Conservation (phyloP, 2,888 invertebrate species). For the Acheta domesticus region DNA sequence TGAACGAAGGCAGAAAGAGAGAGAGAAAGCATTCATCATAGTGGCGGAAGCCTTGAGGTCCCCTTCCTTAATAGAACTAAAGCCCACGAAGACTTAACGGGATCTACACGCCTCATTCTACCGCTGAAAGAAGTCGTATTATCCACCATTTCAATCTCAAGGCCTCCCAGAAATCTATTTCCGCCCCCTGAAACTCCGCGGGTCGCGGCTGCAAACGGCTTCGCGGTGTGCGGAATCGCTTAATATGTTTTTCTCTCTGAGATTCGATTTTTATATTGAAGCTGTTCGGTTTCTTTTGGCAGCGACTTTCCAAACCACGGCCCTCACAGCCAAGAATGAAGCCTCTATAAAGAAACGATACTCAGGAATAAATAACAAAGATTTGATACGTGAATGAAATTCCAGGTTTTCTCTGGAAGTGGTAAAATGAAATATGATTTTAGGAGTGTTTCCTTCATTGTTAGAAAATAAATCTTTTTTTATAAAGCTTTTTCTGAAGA, state of each 20-base stretch:
- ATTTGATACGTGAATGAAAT: too few species aligned
- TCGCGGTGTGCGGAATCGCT: not conserved
- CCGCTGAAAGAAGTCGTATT: conserved; percentile 3
- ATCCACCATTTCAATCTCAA: not conserved
- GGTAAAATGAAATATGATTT: too few species aligned
- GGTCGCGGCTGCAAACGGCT: not conserved
- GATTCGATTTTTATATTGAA: conserved; percentile 3
- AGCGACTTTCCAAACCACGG: too few species aligned
- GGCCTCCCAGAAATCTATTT: conserved; percentile 5
- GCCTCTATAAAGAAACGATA: not conserved
- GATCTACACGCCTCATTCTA: conserved; percentile 18
- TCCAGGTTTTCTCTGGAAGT: too few species aligned
- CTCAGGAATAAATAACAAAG: not conserved
- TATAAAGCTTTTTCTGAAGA: too few species aligned
- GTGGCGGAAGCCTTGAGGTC: not conserved
- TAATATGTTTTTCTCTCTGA: not conserved
- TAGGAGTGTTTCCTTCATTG: too few species aligned
- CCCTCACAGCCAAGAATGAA: too few species aligned
- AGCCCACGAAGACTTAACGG: not conserved
- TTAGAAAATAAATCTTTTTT: too few species aligned
- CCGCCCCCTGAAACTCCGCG: not conserved
- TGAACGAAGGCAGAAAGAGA: not conserved
- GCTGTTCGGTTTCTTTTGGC: too few species aligned
- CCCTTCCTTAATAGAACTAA: not conserved
- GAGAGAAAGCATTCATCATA: conserved; percentile 4